Base-by-base conservation (phyloP, 2,113 vertebrate genomes). In the Microtus montanus region DNA sequence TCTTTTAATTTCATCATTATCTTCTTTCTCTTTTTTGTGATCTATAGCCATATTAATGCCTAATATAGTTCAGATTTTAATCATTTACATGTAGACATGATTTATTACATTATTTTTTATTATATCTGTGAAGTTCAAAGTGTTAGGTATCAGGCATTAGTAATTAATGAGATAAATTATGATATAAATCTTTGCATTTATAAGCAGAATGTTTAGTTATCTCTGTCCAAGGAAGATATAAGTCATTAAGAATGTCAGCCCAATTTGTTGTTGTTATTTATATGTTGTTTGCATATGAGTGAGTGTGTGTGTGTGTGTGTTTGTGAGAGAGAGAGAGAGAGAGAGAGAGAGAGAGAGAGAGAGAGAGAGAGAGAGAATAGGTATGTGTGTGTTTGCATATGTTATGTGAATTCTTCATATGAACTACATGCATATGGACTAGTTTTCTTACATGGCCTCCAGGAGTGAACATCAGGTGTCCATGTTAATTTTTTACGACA, bases 1-100 rank as follows among this genome's bases (percentile, higher is more conserved):
- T 26, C 12, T 28, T 93, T 90, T 47, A 93, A 87, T 13, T 8
- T 92, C 11, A 91, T 26, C 88, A 78, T 91, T 88, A 70, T 70
- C 38, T 11, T 89, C 6, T 7, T 10, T 89, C 6, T 7, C n/a
- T 13, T 66, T 90, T 80, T 44, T 89, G 5, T 82, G 77, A 86
- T 24, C 28, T 22, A 71, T 4, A 26, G 2, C 3, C 92, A 22
- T 1, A 92, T 44, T 13, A 38, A 66, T 78, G 74, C 17, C 20
- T 71, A 83, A 9, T 80, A 26, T 26, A 8, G 63, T 80, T 93
- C 22, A 70, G 24, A 63, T 58, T 94, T 86, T 88, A 5, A 52
- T 86, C 1, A 68, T 1, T 79, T 80, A 92, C 90, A 70, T 66
- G 24, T 4, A 35, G 5, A 90, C 88, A 64, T 64, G 80, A 47